phyloP scores from a whole-genome alignment of 1,140 invertebrate species.

The Drosophila lini region DNA sequence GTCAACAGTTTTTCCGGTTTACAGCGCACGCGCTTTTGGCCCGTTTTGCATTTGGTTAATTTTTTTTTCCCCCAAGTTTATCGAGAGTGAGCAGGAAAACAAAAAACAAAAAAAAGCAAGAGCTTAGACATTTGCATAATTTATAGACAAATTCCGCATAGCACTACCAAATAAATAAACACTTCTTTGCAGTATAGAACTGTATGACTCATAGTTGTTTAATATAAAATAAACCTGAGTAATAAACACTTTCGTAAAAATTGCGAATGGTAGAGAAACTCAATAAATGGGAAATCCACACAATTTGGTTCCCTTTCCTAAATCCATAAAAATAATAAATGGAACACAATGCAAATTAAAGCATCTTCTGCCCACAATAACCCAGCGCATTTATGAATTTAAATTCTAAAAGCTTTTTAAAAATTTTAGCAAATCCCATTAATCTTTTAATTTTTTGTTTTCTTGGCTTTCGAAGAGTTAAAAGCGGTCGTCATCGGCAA shows the following conservation, averaged over 20 bases:
- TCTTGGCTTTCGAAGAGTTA: constrained; percentile 35
- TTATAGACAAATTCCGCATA: constrained; percentile 53
- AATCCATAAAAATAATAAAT: constrained; percentile 38
- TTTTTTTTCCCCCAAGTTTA: constrained; percentile 31
- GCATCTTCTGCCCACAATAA: constrained; percentile 29
- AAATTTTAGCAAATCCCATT: constrained; percentile 45
- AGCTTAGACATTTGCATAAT: constrained; percentile 48
- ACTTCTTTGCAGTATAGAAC: constrained; percentile 11
- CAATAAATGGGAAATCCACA: constrained; percentile 1
- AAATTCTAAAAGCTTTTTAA: constrained; percentile 47
- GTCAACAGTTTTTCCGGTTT: constrained; percentile 57
- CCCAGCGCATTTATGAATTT: constrained; percentile 23
- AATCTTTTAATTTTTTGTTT: constrained; percentile 39
- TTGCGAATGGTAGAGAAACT: constrained; percentile 43
- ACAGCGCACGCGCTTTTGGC: constrained; percentile 56
- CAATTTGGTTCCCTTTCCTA: constrained; percentile 38
- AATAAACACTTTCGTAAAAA: constrained; percentile 21
- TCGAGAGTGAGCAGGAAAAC: constrained; percentile 22
- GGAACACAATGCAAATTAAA: constrained; percentile 28
- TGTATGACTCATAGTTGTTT: constrained; percentile 15
- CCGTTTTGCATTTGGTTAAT: constrained; percentile 24
- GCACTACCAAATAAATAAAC: not conserved
- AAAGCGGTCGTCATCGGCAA: constrained; percentile 55
- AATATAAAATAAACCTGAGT: constrained; percentile 26
- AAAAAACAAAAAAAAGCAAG: constrained; percentile 20